Conservation (phyloP, 2,113 vertebrate genomes). For the Phalacrocorax pelagicus region DNA sequence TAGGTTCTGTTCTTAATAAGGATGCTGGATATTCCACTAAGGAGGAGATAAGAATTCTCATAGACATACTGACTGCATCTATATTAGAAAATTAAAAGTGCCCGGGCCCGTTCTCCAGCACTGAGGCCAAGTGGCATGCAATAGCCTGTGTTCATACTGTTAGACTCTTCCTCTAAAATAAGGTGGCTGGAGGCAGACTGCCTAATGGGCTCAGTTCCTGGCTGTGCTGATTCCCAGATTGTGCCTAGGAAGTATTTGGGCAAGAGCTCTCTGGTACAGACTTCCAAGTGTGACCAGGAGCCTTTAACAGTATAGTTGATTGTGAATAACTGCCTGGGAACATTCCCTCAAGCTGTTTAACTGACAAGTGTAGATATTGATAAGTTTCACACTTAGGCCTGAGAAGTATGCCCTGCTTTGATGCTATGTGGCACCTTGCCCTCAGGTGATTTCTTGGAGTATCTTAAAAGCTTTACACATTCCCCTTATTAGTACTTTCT, state of each 20-base stretch:
- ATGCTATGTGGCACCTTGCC: not conserved
- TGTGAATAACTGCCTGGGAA: not conserved
- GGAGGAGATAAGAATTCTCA: not conserved
- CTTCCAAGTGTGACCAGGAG: not conserved
- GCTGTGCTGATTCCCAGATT: not conserved
- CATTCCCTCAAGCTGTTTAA: not conserved
- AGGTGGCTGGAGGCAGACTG: not conserved
- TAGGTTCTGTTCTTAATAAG: slow-evolving; percentile 33
- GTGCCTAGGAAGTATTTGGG: not conserved
- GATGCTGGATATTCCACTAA: slow-evolving; percentile 14
- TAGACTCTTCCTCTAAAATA: not conserved
- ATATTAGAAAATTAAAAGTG: slow-evolving; percentile 13
- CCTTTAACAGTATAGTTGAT: not conserved
- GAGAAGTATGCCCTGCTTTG: not conserved
- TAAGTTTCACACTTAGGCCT: not conserved
- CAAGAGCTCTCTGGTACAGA: not conserved
- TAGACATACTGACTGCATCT: slow-evolving; percentile 27
- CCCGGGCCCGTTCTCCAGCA: not conserved
- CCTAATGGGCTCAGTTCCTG: not conserved
- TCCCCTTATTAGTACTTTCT: not conserved
- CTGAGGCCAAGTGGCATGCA: not conserved
- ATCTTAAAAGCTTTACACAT: not conserved
- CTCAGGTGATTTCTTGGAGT: not conserved
- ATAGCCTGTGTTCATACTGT: not conserved
- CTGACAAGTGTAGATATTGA: not conserved